phyloP scores from a whole-genome alignment of 2,797 vertebrate genomes.

The Enteromius thamalakanensis region DNA sequence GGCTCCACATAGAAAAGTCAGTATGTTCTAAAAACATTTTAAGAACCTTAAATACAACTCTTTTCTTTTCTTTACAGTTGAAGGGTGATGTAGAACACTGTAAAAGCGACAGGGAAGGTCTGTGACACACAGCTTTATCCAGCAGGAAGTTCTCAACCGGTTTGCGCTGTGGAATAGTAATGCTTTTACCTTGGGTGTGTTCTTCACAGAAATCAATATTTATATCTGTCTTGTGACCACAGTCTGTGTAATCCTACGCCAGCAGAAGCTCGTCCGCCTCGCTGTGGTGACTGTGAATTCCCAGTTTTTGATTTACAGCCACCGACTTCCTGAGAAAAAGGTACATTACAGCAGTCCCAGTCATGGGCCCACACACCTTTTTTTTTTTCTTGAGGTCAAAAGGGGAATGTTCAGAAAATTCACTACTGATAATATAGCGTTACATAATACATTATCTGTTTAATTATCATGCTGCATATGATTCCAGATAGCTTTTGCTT shows the following conservation, averaged over 20 bases:
- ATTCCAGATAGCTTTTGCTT: background rate
- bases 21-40: background rate
- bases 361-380: background rate
- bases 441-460: background rate
- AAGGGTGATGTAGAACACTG: background rate
- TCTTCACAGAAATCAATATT: conserved; percentile 23
- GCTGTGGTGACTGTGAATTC: conserved; percentile 49
- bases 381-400: conserved; percentile 11
- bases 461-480: background rate
- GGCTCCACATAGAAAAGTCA: too few species aligned
- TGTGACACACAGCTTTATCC: background rate
- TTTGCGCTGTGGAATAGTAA: background rate
- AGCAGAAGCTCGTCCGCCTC: conserved; percentile 6
- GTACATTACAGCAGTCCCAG: conserved; percentile 12
- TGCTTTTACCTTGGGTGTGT: conserved; percentile 15
- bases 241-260: conserved; percentile 8
- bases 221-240: conserved; percentile 32
- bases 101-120: background rate
- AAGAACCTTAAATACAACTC: background rate
- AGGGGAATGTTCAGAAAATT: conserved; percentile 20
- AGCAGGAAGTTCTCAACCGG: background rate
- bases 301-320: conserved; percentile 42
- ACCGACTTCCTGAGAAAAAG: background rate
- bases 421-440: background rate
- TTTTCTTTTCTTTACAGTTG: background rate